Evolutionary conservation across 2,888 invertebrate species (phyloP), one percentile per base, ranked within the genome.

Genomic region (Hemaris fuciformis): DNA sequence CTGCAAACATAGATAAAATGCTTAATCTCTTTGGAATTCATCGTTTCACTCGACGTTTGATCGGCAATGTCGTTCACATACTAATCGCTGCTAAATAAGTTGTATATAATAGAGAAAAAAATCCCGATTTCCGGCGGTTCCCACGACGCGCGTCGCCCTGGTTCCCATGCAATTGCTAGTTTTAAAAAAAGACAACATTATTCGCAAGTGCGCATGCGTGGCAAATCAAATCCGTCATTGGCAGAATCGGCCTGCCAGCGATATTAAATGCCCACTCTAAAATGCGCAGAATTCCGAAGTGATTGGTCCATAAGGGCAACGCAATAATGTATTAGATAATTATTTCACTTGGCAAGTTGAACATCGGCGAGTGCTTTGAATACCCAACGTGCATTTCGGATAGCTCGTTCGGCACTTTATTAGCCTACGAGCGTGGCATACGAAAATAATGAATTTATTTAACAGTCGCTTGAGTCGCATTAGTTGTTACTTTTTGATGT

Each of bases 121-220:
- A 72, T 79, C 77, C 78, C 64, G 77, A 81, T 84, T 84, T 85
- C 85, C 79, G 80, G 79, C 76, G 72, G 79, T 89, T 91, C 89
- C 76, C 90, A 90, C 90, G 86, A 65, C 72, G 76, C 72, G 68
- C 76, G 72, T 71, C 84, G 89, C 80, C 81, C 90, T 76, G 79
- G 76, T 91, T 91, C 91, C 81, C 90, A 85, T 79, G 79, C 79
- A 78, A 79, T 81, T 74, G 73, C 77, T 68, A 70, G 73, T 82
- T 80, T 83, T 81, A 76, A 53, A 48, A 53, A 80, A 79, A 38
- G n/a, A 79, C 81, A 79, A 78, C 79, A 84, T 84, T 85, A 79
- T 76, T 80, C 80, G 83, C 81, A 79, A 74, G 80, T 77, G 79
- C 85, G 85, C 84, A 80, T 86, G 88, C 84, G 87, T 79, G 75